These are phyloP conservation scores for Halyomorpha halys DNA, from an alignment of 1,140 invertebrate genomes.

Conservation along the genomic window DNA sequence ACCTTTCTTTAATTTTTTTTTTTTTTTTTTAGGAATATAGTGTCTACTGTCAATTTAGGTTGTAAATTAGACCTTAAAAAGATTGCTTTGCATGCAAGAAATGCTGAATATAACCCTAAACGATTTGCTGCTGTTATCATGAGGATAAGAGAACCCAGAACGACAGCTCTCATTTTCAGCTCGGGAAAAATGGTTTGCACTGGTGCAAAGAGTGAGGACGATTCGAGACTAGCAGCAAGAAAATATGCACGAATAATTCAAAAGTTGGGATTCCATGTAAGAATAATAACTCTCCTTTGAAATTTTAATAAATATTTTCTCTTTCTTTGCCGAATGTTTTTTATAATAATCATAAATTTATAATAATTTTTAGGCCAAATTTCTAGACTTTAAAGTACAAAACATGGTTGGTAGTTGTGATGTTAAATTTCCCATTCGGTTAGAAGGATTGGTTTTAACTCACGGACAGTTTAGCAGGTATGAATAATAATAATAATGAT, in stretches of 20 bases:
- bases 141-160: slow-evolving; percentile 96
- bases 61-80: slow-evolving; percentile 94
- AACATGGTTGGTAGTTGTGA: slow-evolving; percentile 99
- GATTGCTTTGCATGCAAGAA: slow-evolving; percentile 96
- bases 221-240: slow-evolving; percentile 88
- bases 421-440: slow-evolving; percentile 90
- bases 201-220: slow-evolving; percentile 98
- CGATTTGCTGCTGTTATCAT: slow-evolving; percentile 99
- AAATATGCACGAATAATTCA: slow-evolving; percentile 99
- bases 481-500: slow-evolving; percentile 24
- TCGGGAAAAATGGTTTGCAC: slow-evolving; percentile 99
- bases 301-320: too few species aligned
- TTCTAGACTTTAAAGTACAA: slow-evolving; percentile 95
- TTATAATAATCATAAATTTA: neutral
- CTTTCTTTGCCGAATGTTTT: too few species aligned
- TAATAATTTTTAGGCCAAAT: slow-evolving; percentile 63
- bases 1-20: too few species aligned
- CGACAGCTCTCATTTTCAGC: slow-evolving; percentile 97
- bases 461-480: slow-evolving; percentile 91
- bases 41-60: slow-evolving; percentile 94
- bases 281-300: too few species aligned
- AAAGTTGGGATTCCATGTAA: slow-evolving; percentile 90
- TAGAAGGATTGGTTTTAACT: slow-evolving; percentile 87
- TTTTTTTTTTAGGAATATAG: slow-evolving; percentile 69
- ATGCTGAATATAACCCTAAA: slow-evolving; percentile 99